A percentile compares a stretch with the other conserved stretches of the same genome.
Evolutionary conservation across 1,140 invertebrate genomes (phyloP).

Genomic region (Arctopsyche grandis): DNA sequence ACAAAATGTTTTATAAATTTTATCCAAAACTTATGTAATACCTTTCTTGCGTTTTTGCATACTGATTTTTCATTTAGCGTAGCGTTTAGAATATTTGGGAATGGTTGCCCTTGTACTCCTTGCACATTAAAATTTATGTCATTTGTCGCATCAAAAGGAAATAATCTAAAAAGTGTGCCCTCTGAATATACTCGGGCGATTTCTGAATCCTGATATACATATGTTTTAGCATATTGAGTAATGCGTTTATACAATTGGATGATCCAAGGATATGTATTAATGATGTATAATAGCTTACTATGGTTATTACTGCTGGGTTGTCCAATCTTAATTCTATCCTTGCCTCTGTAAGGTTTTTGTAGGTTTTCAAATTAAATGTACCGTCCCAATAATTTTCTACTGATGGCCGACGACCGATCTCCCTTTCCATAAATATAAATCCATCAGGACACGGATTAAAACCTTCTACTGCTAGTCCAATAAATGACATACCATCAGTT

Average conservation of each 20-base stretch:
- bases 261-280: background rate
- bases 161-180: constrained; percentile 27
- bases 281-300: constrained; percentile 23
- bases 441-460: constrained; percentile 42
- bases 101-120: constrained; percentile 19
- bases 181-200: constrained; percentile 32
- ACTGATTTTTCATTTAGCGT: constrained; percentile 36
- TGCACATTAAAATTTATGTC: constrained; percentile 35
- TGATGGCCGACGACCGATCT: constrained; percentile 41
- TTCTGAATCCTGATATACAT: constrained; percentile 34
- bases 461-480: constrained; percentile 36
- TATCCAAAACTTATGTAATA: too few relatives aligned
- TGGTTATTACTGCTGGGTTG: constrained; percentile 28
- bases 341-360: constrained; percentile 32
- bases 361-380: constrained; percentile 21
- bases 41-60: constrained; percentile 39
- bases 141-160: constrained; percentile 6
- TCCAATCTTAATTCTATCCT: constrained; percentile 24
- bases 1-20: too few relatives aligned
- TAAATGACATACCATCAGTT: constrained; percentile 17
- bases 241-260: background rate
- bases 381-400: constrained; percentile 48
- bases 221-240: background rate
- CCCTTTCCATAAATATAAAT: constrained; percentile 40
- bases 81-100: constrained; percentile 38